phyloP scores from a whole-genome alignment of 2,888 invertebrate genomes.

The Acleris cristana region DNA sequence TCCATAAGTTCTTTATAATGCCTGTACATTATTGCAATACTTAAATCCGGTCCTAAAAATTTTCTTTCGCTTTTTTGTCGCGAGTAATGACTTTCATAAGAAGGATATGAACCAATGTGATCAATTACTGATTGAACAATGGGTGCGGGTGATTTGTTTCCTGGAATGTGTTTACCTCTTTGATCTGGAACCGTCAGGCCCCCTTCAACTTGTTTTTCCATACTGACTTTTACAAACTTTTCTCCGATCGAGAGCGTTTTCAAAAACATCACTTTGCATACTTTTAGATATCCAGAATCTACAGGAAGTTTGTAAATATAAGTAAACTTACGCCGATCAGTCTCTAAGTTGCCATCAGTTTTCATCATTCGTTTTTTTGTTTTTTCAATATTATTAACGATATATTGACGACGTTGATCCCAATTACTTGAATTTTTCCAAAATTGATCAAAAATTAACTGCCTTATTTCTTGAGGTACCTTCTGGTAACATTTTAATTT shows the following conservation, averaged over 20 bases:
- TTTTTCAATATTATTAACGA: slow-evolving; percentile 8
- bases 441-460: slow-evolving; percentile 14
- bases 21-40: neutral
- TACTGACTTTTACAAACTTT: slow-evolving; percentile 19
- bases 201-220: slow-evolving; percentile 23
- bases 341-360: slow-evolving; percentile 4
- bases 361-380: slow-evolving; percentile 14
- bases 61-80: slow-evolving; percentile 1
- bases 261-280: slow-evolving; percentile 27
- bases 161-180: neutral
- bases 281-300: slow-evolving; percentile 6
- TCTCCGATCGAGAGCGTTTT: slow-evolving; percentile 26
- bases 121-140: neutral
- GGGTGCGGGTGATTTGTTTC: neutral
- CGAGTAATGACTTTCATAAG: slow-evolving; percentile 1
- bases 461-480: slow-evolving; percentile 11
- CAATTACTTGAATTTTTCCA: slow-evolving; percentile 18
- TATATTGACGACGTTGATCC: slow-evolving; percentile 23
- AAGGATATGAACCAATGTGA: no score
- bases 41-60: neutral
- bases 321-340: slow-evolving; percentile 6
- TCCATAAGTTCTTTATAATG: neutral
- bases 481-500: slow-evolving; percentile 22
- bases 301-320: slow-evolving; percentile 3
- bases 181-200: slow-evolving; percentile 16